Evolutionary conservation across 2,888 invertebrate species (phyloP).

Genomic region (Congeria kusceri): DNA sequence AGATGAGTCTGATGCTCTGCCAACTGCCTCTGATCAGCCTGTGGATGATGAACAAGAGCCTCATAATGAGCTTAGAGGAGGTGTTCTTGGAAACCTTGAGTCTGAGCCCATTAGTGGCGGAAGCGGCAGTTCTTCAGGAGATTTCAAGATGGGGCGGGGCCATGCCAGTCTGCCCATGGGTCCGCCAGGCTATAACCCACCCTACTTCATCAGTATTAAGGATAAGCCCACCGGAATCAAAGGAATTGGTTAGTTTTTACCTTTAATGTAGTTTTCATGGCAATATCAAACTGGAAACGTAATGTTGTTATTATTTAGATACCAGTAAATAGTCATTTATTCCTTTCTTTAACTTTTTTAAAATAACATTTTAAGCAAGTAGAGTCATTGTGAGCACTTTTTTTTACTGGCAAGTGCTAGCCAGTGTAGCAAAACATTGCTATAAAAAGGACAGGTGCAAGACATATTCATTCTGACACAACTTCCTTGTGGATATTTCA

Average conservation of each 20-base stretch:
- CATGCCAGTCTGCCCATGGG: constrained; percentile 64
- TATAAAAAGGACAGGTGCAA: too few relatives aligned
- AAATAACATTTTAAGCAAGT: neutral
- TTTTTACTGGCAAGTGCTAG: too few relatives aligned
- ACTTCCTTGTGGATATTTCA: constrained; percentile 37
- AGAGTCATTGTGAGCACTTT: neutral
- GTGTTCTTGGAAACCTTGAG: neutral
- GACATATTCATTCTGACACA: too few relatives aligned
- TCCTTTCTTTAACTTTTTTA: neutral
- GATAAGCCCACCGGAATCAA: constrained; percentile 54
- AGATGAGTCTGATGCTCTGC: constrained; percentile 11
- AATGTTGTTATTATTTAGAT: too few relatives aligned
- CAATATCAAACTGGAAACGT: neutral
- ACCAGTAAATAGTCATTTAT: neutral
- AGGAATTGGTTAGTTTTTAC: constrained; percentile 44
- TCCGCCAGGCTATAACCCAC: constrained; percentile 27
- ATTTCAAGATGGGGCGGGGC: constrained; percentile 3
- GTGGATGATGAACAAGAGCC: neutral
- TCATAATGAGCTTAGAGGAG: constrained; percentile 13
- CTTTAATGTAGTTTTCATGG: neutral
- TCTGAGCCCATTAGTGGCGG: neutral
- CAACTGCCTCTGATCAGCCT: neutral
- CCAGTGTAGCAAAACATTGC: too few relatives aligned
- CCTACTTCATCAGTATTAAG: constrained; percentile 62
- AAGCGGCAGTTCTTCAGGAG: constrained; percentile 3